Conservation (phyloP, 2,888 invertebrate species). For the Troides oblongomaculatus region DNA sequence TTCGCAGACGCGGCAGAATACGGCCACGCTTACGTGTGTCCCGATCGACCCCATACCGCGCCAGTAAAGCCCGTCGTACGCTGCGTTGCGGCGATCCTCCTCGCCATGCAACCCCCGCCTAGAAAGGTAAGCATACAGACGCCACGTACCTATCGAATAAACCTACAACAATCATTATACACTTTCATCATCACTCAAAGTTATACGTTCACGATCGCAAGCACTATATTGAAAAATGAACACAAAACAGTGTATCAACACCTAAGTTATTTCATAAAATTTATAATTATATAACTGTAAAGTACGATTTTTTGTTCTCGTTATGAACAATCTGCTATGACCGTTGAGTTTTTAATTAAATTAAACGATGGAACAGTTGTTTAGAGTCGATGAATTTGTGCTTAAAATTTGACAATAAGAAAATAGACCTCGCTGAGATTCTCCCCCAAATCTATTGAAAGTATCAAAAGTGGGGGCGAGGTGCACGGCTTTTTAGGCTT, state of each 20-base stretch:
- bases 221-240: not conserved
- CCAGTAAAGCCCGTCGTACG: slow-evolving; percentile 34
- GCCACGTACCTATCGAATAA: not conserved
- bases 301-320: not conserved
- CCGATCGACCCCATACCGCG: slow-evolving; percentile 48
- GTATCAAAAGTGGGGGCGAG: slow-evolving; percentile 16
- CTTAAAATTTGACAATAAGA: slow-evolving; percentile 5
- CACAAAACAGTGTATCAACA: slow-evolving; percentile 15
- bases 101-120: slow-evolving; percentile 90
- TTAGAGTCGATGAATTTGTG: not conserved
- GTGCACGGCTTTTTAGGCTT: slow-evolving; percentile 20
- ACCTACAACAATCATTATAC: not conserved
- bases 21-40: slow-evolving; percentile 51
- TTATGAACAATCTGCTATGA: not conserved
- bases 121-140: slow-evolving; percentile 84
- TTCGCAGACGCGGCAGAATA: slow-evolving; percentile 47
- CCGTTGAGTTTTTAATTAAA: not conserved
- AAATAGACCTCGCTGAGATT: slow-evolving; percentile 17
- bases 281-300: slow-evolving; percentile 25
- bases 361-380: not conserved
- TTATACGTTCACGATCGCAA: slow-evolving; percentile 1
- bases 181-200: not conserved
- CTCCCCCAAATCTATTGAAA: slow-evolving; percentile 8
- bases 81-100: slow-evolving; percentile 44
- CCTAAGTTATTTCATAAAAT: slow-evolving; percentile 13